Percentiles rank a stretch among this genome's conserved stretches.
These are phyloP conservation scores for Arenaria interpres DNA, from an alignment of 2,113 vertebrate species.

Conservation along the genomic window DNA sequence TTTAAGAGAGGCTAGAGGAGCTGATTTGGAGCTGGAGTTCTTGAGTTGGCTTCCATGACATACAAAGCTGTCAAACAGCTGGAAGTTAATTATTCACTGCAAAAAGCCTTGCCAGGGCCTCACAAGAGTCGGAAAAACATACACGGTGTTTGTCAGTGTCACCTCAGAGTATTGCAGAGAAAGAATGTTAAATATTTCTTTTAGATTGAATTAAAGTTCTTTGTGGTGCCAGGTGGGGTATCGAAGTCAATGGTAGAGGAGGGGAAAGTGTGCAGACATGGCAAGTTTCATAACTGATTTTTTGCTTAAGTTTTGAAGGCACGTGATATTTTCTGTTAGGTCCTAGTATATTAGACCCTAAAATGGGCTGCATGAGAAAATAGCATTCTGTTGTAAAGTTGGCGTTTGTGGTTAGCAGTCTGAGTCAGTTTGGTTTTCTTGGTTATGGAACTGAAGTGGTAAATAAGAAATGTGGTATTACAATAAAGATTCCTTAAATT, in stretches of 20 bases:
- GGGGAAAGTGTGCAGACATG: neutral
- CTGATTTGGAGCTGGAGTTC: neutral
- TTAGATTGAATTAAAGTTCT: neutral
- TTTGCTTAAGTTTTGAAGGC: neutral
- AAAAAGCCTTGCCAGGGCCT: neutral
- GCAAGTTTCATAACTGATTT: neutral
- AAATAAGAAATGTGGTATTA: neutral
- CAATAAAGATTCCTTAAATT: neutral
- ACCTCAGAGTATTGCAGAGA: neutral
- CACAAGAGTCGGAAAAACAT: neutral
- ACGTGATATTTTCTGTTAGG: neutral
- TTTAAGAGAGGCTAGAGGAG: neutral
- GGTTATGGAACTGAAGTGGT: neutral
- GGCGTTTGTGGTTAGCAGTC: neutral
- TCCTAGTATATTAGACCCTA: neutral
- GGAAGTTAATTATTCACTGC: conserved; percentile 11
- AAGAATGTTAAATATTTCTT: neutral
- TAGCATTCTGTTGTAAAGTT: neutral
- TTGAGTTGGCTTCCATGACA: neutral
- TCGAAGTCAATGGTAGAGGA: neutral
- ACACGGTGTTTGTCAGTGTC: neutral
- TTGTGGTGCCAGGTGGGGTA: neutral
- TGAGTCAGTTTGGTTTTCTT: neutral
- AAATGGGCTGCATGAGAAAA: neutral
- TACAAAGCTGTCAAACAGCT: neutral